Base-by-base conservation (phyloP, 2,888 invertebrate genomes). In the Brachycybe producta region DNA sequence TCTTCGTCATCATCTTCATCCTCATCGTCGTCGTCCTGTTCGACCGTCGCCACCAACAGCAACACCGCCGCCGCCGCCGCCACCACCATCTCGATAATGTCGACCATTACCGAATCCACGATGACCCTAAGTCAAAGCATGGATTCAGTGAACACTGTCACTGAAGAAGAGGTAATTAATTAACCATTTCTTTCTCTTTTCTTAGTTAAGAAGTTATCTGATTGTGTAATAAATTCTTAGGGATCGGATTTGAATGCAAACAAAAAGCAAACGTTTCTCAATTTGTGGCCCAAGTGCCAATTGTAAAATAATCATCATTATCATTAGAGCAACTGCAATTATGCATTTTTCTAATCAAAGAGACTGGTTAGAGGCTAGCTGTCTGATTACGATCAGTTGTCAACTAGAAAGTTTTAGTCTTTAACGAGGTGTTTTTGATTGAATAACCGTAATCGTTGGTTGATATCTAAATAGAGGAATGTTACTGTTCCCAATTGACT, bases 71-170 rank as follows among this genome's bases (percentile, higher is more conserved):
- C 17, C 23, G 36, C 19, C 36, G 42, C 24, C 34, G 21, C 3
- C 17, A 7, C 43, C 13, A 27, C 19, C 7, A 21, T 27, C 15
- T 28, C 49, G n/a, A 41, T 15, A 19, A 54, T 52, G 52, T 52
- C 52, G 11, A 52, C 54, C 32, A 43, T 47, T 17, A 52, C 52
- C n/a, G 50, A 50, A 24, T 49, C 41, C 23, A 34, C 52, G 59
- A 76, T 78, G 67, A 82, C 87, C 66, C 64, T 72, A 42, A 90
- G 90, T 69, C 91, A 92, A 74, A 91, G 90, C 75, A 91, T 92
- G 90, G 92, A 92, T 75, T 91, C 90, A 64, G 92, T 92, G 68
- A 91, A 91, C 74, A 90, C 90, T 62, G 82, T 86, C 69, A 84
- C 88, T 69, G 92, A 94, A 75, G 94, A 92, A 78, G 94, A 92